phyloP scores from a whole-genome alignment of 1,140 invertebrate species.

The Caenorhabditis inopinata region DNA sequence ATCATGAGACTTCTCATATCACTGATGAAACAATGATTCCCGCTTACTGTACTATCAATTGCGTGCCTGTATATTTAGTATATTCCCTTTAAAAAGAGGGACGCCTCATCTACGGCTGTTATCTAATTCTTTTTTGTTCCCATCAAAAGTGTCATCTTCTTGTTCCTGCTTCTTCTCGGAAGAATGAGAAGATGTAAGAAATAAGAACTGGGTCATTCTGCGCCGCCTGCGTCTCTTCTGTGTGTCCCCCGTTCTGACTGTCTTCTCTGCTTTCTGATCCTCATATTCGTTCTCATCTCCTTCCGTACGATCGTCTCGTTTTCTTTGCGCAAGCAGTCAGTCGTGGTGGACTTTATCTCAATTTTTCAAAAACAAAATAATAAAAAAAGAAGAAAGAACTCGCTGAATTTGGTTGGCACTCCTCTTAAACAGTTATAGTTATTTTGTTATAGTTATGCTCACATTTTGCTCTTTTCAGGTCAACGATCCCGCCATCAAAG shows the following conservation, averaged over 20 bases:
- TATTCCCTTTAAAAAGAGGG: background rate
- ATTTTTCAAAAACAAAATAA: too few relatives aligned
- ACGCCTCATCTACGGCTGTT: background rate
- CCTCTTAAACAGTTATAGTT: too few relatives aligned
- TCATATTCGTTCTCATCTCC: background rate
- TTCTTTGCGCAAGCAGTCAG: too few relatives aligned
- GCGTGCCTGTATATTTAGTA: too few relatives aligned
- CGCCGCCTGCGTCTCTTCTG: background rate
- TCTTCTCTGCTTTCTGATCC: background rate
- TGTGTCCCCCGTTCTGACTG: background rate
- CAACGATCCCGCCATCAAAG: constrained; percentile 47
- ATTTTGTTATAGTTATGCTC: too few relatives aligned
- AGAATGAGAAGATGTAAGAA: background rate
- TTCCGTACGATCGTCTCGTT: background rate
- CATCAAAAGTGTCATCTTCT: background rate
- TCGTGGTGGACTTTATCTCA: too few relatives aligned
- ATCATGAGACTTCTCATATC: too few relatives aligned
- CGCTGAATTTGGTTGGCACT: too few relatives aligned
- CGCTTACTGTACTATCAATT: too few relatives aligned
- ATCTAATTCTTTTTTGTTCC: background rate
- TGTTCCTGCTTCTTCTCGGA: background rate
- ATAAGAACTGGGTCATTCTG: constrained; percentile 22
- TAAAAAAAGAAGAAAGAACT: too few relatives aligned
- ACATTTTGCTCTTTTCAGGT: constrained; percentile 38
- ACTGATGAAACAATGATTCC: too few relatives aligned